Percentiles rank a stretch among this genome's conserved stretches.
Evolutionary conservation across 2,797 vertebrate genomes (phyloP).

Genomic region (Etheostoma nigrum): DNA sequence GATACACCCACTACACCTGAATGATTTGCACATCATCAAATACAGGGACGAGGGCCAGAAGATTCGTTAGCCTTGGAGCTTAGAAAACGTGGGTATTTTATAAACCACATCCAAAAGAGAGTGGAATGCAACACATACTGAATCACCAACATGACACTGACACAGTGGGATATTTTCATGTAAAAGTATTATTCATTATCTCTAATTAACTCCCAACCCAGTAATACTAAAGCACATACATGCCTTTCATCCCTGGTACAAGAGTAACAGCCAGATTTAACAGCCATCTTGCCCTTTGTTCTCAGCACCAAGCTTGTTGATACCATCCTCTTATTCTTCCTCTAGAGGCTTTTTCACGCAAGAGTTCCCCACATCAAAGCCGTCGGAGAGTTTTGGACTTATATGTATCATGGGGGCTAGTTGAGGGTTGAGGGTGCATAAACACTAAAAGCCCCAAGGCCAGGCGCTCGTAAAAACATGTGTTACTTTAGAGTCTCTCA

Average conservation of each 20-base stretch:
- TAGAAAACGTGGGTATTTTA: neutral
- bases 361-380: slow-evolving; percentile 76
- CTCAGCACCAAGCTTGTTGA: slow-evolving; percentile 62
- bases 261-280: slow-evolving; percentile 45
- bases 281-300: slow-evolving; percentile 52
- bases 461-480: slow-evolving; percentile 63
- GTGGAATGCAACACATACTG: neutral
- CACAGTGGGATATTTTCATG: slow-evolving; percentile 12
- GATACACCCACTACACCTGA: neutral
- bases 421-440: slow-evolving; percentile 52
- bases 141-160: too few relatives aligned
- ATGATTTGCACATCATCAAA: neutral
- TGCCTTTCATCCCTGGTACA: slow-evolving; percentile 35
- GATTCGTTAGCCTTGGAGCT: neutral
- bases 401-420: slow-evolving; percentile 42
- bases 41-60: neutral
- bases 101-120: neutral
- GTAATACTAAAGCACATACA: slow-evolving; percentile 10
- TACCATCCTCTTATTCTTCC: slow-evolving; percentile 59
- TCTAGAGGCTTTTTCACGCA: slow-evolving; percentile 56
- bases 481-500: slow-evolving; percentile 57
- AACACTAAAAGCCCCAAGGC: slow-evolving; percentile 63
- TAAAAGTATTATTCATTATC: slow-evolving; percentile 18
- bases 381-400: slow-evolving; percentile 54
- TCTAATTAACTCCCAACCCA: neutral